Percentiles rank a stretch among this genome's conserved stretches.
Evolutionary conservation across 2,797 vertebrate genomes (phyloP).

Genomic region (Etheostoma perlongum): DNA sequence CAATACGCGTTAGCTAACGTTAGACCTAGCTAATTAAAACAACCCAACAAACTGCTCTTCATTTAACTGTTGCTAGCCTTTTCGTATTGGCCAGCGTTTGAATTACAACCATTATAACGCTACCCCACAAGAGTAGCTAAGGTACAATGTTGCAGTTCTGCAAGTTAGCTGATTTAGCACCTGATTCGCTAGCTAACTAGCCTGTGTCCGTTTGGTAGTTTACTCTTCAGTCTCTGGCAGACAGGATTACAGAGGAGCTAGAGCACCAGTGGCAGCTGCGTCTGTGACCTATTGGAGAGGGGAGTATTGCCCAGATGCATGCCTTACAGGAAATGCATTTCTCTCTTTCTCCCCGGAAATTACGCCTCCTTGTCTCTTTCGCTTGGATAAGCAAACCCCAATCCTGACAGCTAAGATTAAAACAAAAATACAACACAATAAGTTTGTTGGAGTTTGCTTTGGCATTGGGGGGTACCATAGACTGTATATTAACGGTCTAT

Average conservation of each 20-base stretch:
- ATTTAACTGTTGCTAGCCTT: constrained; percentile 34
- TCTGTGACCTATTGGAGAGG: fast-evolving
- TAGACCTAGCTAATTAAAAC: constrained; percentile 58
- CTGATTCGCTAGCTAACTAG: constrained; percentile 52
- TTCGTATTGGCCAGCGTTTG: constrained; percentile 7
- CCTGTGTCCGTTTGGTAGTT: constrained; percentile 33
- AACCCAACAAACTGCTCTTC: constrained; percentile 33
- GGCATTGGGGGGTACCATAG: background rate
- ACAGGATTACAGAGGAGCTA: constrained; percentile 21
- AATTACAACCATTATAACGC: constrained; percentile 39
- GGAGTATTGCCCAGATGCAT: fast-evolving
- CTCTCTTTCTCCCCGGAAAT: background rate
- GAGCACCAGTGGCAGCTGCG: constrained; percentile 53
- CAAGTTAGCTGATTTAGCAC: constrained; percentile 59
- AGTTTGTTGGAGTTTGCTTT: background rate
- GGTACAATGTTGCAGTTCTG: constrained; percentile 12
- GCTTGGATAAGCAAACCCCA: background rate
- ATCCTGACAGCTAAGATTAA: fast-evolving
- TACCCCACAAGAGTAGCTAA: background rate
- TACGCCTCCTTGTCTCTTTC: background rate
- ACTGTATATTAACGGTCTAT: too few relatives aligned
- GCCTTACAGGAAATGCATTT: constrained; percentile 49
- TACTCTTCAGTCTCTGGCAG: constrained; percentile 35
- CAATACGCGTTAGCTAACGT: constrained; percentile 56
- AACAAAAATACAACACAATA: fast-evolving